Percentiles rank a stretch among this genome's conserved stretches.
These are phyloP conservation scores for Erynnis tages DNA, from an alignment of 2,888 invertebrate species.

Conservation along the genomic window DNA sequence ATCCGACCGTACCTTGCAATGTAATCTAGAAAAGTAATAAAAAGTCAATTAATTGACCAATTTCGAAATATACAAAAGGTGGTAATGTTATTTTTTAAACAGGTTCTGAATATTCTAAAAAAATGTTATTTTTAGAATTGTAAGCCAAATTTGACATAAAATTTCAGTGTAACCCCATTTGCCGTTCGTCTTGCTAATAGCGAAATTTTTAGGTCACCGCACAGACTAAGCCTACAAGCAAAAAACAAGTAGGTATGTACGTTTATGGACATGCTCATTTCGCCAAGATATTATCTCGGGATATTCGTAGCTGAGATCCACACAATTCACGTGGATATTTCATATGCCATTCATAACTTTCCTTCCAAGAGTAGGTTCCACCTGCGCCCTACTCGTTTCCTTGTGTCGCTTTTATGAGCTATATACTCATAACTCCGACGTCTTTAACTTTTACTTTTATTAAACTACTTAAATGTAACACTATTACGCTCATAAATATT, in stretches of 20 bases:
- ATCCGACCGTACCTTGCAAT: conserved; percentile 96
- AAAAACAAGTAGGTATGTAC: conserved; percentile 2
- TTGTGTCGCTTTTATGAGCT: conserved; percentile 1
- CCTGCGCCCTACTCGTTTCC: conserved; percentile 13
- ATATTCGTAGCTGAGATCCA: neutral
- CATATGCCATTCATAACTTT: conserved; percentile 14
- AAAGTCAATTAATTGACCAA: neutral
- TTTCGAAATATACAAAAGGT: neutral
- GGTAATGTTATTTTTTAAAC: no score
- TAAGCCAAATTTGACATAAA: no score
- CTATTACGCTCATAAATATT: no score
- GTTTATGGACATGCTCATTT: conserved; percentile 15
- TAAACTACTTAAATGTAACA: no score
- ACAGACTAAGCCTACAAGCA: conserved; percentile 4
- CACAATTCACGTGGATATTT: conserved; percentile 9
- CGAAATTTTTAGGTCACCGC: conserved; percentile 13
- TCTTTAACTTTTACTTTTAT: no score
- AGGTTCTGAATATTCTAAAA: no score
- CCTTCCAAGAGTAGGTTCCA: conserved; percentile 1
- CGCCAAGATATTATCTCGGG: conserved; percentile 3
- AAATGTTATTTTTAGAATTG: neutral
- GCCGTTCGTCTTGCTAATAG: neutral
- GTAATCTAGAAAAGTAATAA: conserved; percentile 84
- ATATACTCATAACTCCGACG: no score
- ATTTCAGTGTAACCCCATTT: conserved; percentile 2